A percentile compares a stretch with the other conserved stretches of the same genome.
phyloP scores from a whole-genome alignment of 2,888 invertebrate genomes.

The Hoplodrina blanda region DNA sequence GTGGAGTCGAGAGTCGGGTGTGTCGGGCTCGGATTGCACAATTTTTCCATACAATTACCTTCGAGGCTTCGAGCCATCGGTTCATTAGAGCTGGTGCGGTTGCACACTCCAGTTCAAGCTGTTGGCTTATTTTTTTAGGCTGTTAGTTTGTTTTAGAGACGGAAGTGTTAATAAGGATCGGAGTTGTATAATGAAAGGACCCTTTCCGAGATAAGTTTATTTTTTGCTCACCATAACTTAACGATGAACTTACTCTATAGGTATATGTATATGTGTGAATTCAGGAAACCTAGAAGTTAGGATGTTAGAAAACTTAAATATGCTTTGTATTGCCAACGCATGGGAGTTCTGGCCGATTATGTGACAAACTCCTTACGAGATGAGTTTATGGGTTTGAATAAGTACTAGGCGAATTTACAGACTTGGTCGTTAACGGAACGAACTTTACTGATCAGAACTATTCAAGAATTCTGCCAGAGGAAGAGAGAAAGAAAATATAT shows the following conservation, averaged over 20 bases:
- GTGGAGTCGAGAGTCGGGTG: conserved; percentile 8
- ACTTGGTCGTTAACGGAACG: neutral
- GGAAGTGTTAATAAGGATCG: conserved; percentile 1
- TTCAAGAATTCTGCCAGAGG: conserved; percentile 1
- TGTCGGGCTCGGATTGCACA: conserved; percentile 53
- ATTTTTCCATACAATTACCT: conserved; percentile 65
- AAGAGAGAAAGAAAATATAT: neutral
- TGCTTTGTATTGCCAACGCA: neutral
- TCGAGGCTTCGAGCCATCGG: conserved; percentile 48
- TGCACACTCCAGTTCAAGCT: conserved; percentile 43
- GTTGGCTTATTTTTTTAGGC: conserved; percentile 17
- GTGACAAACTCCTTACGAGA: neutral
- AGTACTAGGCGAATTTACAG: neutral
- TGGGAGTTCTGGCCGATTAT: no score
- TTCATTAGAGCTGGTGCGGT: conserved; percentile 57
- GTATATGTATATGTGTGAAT: neutral
- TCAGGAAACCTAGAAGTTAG: neutral
- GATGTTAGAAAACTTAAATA: conserved; percentile 1
- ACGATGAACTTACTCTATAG: neutral
- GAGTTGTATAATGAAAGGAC: neutral
- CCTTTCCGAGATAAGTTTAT: no score
- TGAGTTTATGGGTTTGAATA: conserved; percentile 3
- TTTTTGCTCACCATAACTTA: conserved; percentile 1
- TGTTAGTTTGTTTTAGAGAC: conserved; percentile 13
- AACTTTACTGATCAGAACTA: neutral